A percentile compares a stretch with the other conserved stretches of the same genome.
Conservation (phyloP, 2,113 vertebrate species). For the Nettapus auritus region DNA sequence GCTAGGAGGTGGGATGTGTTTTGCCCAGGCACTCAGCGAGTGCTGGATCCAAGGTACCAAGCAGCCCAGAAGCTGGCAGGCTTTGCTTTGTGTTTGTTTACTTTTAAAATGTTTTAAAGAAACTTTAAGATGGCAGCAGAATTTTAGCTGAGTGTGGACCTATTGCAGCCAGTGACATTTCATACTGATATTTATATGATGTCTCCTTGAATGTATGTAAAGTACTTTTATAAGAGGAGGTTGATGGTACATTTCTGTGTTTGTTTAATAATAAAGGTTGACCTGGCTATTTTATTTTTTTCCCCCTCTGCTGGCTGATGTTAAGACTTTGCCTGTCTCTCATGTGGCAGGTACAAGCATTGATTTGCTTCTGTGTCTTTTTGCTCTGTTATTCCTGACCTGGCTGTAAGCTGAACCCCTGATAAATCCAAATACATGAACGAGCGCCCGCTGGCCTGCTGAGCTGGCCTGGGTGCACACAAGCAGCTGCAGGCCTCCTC, state of each 20-base stretch:
- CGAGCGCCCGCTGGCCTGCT: background rate
- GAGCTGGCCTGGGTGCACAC: background rate
- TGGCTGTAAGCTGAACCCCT: background rate
- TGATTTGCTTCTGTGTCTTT: background rate
- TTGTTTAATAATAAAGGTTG: conserved; percentile 56
- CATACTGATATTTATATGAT: conserved; percentile 46
- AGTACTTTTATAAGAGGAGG: conserved; percentile 51
- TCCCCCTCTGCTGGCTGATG: conserved; percentile 16
- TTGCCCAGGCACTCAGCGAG: background rate
- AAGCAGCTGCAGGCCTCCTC: background rate
- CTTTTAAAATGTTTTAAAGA: background rate
- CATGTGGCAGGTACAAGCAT: background rate
- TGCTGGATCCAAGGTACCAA: background rate
- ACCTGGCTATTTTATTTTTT: conserved; percentile 53
- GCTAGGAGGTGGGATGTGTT: background rate
- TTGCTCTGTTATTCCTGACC: background rate
- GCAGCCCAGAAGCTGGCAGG: background rate
- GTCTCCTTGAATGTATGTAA: conserved; percentile 60
- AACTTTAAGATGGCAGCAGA: background rate
- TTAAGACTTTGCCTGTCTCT: background rate
- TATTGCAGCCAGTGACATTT: conserved; percentile 46
- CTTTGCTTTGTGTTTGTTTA: conserved; percentile 7
- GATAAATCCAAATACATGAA: background rate
- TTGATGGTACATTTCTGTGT: conserved; percentile 48
- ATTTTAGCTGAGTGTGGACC: background rate